These are phyloP conservation scores for Nannospalax galili DNA, from an alignment of 2,113 vertebrate genomes.

Conservation along the genomic window DNA sequence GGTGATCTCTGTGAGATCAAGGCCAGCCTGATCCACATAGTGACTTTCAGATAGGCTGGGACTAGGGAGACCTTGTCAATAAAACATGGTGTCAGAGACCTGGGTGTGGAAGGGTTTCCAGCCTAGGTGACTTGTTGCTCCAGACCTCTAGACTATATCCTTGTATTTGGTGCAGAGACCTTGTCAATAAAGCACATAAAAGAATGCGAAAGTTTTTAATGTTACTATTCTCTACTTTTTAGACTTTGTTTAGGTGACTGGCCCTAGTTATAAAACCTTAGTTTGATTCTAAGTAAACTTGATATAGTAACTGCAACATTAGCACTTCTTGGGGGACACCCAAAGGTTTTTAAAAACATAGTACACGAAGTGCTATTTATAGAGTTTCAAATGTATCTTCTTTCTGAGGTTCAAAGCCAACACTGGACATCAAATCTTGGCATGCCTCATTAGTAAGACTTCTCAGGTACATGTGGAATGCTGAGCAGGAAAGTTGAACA, in stretches of 20 bases:
- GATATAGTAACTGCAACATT: background rate
- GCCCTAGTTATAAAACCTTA: background rate
- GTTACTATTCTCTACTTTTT: background rate
- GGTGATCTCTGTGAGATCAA: too few relatives aligned
- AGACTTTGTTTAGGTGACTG: background rate
- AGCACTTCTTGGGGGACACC: background rate
- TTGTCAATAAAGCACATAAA: slow-evolving; percentile 16
- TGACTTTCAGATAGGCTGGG: too few relatives aligned
- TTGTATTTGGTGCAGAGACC: background rate
- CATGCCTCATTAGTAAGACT: background rate
- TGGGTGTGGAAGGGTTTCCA: background rate
- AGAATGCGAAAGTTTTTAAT: background rate
- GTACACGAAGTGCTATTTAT: background rate
- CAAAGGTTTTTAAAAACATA: background rate
- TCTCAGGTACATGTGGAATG: background rate
- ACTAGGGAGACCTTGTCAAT: too few relatives aligned
- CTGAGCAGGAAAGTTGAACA: slow-evolving; percentile 44
- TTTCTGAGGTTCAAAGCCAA: slow-evolving; percentile 7
- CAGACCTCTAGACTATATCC: background rate
- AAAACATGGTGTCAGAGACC: background rate
- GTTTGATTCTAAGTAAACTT: slow-evolving; percentile 43
- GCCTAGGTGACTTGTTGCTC: background rate
- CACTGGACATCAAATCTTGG: background rate
- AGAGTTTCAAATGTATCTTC: background rate
- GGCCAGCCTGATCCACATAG: too few relatives aligned